Conservation (phyloP, 2,888 invertebrate species). For the Dusona sp. region DNA sequence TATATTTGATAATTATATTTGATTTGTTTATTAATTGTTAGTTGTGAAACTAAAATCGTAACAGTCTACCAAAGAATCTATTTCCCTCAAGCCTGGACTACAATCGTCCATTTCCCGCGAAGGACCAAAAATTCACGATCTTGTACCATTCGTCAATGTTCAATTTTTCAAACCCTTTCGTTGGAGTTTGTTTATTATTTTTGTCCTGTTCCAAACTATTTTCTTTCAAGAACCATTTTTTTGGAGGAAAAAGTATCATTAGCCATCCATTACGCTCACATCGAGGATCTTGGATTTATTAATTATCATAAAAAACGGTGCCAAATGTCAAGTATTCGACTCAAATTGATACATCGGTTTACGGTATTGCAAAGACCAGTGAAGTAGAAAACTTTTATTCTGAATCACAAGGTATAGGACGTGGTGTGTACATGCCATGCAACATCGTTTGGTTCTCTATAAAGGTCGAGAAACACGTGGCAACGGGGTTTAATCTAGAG, state of each 20-base stretch:
- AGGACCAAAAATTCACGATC: no score
- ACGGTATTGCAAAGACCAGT: neutral
- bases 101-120: no score
- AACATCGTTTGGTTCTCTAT: constrained; percentile 62
- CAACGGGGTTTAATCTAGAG: constrained; percentile 83
- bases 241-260: neutral
- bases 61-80: no score
- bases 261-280: neutral
- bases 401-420: constrained; percentile 31
- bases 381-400: constrained; percentile 24
- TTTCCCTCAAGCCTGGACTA: no score
- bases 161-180: no score
- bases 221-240: neutral
- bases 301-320: neutral
- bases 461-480: constrained; percentile 78
- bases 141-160: no score
- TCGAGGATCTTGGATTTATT: neutral
- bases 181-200: no score
- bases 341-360: neutral
- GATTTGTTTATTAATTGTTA: no score
- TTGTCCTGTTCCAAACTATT: neutral
- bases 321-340: neutral
- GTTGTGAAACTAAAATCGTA: no score
- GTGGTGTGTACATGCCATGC: constrained; percentile 33
- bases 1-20: neutral